These are phyloP conservation scores for Egretta garzetta DNA, from an alignment of 2,113 vertebrate species.

Conservation along the genomic window DNA sequence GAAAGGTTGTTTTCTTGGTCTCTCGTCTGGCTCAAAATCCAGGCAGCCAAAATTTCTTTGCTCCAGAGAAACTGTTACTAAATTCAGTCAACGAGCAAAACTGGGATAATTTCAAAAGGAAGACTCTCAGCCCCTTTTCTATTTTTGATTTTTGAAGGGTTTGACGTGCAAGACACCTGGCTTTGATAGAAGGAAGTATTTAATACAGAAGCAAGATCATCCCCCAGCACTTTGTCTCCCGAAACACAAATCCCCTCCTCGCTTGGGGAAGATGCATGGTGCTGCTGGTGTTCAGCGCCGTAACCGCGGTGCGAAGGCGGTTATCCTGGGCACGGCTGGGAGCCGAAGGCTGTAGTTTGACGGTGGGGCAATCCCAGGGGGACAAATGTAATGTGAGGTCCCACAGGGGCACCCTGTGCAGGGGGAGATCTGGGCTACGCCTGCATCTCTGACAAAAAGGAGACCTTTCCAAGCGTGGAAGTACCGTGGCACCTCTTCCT, in stretches of 20 bases:
- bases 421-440: neutral
- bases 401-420: neutral
- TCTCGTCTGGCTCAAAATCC: conserved; percentile 3
- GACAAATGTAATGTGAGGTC: neutral
- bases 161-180: neutral
- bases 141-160: neutral
- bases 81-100: neutral
- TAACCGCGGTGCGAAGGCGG: neutral
- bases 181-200: neutral
- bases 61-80: neutral
- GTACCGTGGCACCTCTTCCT: neutral
- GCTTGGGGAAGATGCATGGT: neutral
- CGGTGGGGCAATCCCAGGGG: neutral
- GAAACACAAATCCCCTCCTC: neutral
- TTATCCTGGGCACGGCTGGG: neutral
- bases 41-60: neutral
- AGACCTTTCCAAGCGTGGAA: neutral
- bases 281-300: fast-evolving
- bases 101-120: neutral
- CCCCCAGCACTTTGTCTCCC: neutral
- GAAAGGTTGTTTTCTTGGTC: neutral
- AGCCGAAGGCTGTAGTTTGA: neutral
- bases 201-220: neutral
- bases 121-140: neutral
- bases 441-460: neutral